Evolutionary conservation across 2,113 vertebrate species (phyloP).

Genomic region (Diphyllodes magnificus): DNA sequence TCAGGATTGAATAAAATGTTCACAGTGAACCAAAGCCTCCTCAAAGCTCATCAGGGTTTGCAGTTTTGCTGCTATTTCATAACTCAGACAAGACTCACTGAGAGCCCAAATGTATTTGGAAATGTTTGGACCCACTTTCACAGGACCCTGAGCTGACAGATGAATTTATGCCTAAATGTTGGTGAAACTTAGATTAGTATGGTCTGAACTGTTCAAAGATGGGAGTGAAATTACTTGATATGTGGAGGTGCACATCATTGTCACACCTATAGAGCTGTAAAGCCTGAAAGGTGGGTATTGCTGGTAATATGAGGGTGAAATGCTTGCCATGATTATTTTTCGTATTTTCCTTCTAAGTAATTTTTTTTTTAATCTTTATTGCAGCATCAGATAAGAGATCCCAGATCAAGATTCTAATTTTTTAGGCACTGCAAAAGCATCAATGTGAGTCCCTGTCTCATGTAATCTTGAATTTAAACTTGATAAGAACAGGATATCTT

Average conservation of each 20-base stretch:
- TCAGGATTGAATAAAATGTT: background rate
- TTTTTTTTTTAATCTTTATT: background rate
- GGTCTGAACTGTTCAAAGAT: background rate
- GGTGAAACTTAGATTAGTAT: background rate
- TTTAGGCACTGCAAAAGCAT: background rate
- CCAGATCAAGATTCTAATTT: background rate
- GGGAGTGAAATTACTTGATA: background rate
- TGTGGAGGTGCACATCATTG: background rate
- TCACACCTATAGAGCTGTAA: background rate
- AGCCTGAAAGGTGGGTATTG: background rate
- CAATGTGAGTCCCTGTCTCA: background rate
- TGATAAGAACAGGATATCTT: background rate
- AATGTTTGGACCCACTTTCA: background rate
- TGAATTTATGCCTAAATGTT: background rate
- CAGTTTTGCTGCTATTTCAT: background rate
- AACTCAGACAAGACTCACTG: background rate
- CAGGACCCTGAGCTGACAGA: background rate
- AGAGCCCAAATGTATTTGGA: background rate
- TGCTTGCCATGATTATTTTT: background rate
- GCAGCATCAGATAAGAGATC: background rate
- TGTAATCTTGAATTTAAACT: background rate
- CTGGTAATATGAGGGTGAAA: background rate
- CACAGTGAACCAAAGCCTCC: background rate
- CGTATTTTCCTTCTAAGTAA: background rate
- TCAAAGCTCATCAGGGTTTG: background rate